Base-by-base conservation (phyloP, 2,888 invertebrate species). In the Rhopalosiphum nymphaeae region DNA sequence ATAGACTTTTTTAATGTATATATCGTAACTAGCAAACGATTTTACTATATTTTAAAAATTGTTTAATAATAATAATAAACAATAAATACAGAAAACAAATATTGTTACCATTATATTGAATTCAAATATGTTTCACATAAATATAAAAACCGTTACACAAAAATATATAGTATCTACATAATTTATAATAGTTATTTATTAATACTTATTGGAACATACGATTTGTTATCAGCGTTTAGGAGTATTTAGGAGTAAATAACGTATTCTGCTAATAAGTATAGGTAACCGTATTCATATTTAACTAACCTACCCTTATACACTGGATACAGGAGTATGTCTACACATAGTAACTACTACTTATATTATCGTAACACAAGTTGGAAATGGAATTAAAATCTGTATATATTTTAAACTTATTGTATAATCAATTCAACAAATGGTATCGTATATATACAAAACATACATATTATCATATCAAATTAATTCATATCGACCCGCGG, bases 391-490 rank as follows among this genome's bases (percentile, higher is more conserved):
- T 44, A 57, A 85, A 92, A 92, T 87, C 57, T 86, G 44, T 42
- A 42, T 49, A n/a, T 36, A 16, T 16, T n/a, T 86, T 92, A n/a
- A 49, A 85, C 92, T n/a, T 61, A 87, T 61, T 49, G 61, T 61
- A 61, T 92, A 92, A 92, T 92, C 57, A 61, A 61, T 61, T 87
- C 36, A n/a, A 92, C 46, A 49, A 46, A 53, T 36, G 16, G 57
- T 85, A 85, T 53, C 53, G 9, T n/a, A 91, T 84, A 44, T 91
- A 44, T 25, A 78, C 44, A 67, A 42, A 85, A 46, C 56, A 46
- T 7, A 91, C 86, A 89, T 85, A 93, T 89, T 93, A 89, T 93
- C 84, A 89, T 93, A 93, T 85, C 44, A 57, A 93, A 93, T 93
- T 93, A 93, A 93, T 93, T 93, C 93, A 36, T 84, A 93, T 84